phyloP scores from a whole-genome alignment of 1,140 invertebrate genomes.

The Drosophila bocki region DNA sequence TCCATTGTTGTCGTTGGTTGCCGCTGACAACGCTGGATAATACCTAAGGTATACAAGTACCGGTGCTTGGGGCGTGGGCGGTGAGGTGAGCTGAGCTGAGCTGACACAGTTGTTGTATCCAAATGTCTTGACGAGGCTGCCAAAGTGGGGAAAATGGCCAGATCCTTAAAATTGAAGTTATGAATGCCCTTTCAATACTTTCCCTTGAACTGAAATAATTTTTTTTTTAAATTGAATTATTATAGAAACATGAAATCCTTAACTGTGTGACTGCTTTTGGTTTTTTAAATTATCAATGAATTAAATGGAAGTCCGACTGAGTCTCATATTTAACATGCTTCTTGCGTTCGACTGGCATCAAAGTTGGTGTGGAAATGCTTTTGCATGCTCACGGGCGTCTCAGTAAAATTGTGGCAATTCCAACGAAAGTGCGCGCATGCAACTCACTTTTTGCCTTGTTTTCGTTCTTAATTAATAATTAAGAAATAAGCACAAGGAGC shows the following conservation, averaged over 20 bases:
- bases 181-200: constrained; percentile 22
- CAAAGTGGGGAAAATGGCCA: constrained; percentile 51
- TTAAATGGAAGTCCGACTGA: neutral
- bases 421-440: constrained; percentile 66
- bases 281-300: neutral
- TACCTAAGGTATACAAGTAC: constrained; percentile 62
- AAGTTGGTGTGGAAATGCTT: constrained; percentile 43
- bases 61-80: constrained; percentile 15
- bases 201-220: neutral
- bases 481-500: constrained; percentile 74
- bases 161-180: no score
- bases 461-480: constrained; percentile 82
- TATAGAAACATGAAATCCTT: no score
- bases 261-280: neutral
- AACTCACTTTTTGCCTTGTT: constrained; percentile 78
- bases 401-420: constrained; percentile 75
- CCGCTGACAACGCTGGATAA: constrained; percentile 70
- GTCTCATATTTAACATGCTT: neutral
- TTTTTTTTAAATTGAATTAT: fast-evolving
- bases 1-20: constrained; percentile 65
- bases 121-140: constrained; percentile 69
- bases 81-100: constrained; percentile 27
- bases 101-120: constrained; percentile 69
- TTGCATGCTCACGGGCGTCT: constrained; percentile 62
- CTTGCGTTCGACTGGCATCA: neutral